Percentiles rank a stretch among this genome's conserved stretches.
phyloP scores from a whole-genome alignment of 30 jellyfish, hydroid and myxozoan species.

The Chrysaora quinquecirrha region DNA sequence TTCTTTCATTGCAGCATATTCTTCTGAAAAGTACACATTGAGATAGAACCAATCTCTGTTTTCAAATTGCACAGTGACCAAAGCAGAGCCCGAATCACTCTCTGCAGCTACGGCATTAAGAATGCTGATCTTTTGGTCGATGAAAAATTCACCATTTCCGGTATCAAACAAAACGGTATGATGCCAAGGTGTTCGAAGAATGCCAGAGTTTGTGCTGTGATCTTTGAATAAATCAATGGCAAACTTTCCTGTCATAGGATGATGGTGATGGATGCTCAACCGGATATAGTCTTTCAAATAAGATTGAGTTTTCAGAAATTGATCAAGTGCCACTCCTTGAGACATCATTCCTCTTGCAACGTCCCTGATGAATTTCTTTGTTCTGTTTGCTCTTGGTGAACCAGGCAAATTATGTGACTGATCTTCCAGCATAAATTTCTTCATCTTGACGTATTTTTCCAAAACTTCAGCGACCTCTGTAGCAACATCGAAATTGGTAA shows the following conservation, averaged over 20 bases:
- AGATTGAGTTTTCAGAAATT: conserved; percentile 24
- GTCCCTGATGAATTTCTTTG: conserved; percentile 15
- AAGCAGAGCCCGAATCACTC: background rate
- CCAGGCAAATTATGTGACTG: conserved; percentile 22
- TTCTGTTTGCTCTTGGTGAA: conserved; percentile 11
- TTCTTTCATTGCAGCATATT: background rate
- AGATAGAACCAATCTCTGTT: conserved; percentile 39
- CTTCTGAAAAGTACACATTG: background rate
- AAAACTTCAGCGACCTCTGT: conserved; percentile 8
- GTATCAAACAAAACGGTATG: conserved; percentile 52
- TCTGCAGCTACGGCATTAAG: background rate
- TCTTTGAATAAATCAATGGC: conserved; percentile 60
- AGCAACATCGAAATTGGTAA: conserved; percentile 3
- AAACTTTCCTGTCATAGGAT: conserved; percentile 52
- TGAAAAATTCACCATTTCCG: conserved; percentile 22
- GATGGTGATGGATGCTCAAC: conserved; percentile 65
- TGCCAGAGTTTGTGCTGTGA: background rate
- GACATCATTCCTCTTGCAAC: conserved; percentile 69
- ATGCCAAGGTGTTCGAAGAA: conserved; percentile 72
- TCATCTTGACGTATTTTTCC: conserved; percentile 27
- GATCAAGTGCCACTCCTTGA: conserved; percentile 71
- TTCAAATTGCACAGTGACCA: conserved; percentile 13
- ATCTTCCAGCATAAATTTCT: conserved; percentile 45
- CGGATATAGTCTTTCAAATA: conserved; percentile 24
- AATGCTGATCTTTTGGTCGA: conserved; percentile 22